Percentiles rank a stretch among this genome's conserved stretches.
Evolutionary conservation across 1,140 invertebrate species (phyloP).

Genomic region (Laodelphax striatellus): DNA sequence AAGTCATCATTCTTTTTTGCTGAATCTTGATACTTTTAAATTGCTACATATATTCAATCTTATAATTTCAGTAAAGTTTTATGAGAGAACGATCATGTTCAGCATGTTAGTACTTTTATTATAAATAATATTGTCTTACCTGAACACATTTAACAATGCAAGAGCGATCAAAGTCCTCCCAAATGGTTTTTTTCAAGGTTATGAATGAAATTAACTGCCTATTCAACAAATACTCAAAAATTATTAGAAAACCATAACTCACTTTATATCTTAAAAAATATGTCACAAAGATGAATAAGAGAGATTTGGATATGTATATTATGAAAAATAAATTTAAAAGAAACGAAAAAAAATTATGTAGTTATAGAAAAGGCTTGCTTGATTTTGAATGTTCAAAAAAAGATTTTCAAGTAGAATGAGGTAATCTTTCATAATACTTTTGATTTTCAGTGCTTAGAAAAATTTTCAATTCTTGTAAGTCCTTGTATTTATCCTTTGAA

Average conservation of each 20-base stretch:
- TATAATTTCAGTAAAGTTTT: neutral
- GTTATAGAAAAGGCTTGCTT: neutral
- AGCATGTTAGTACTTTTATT: too few species aligned
- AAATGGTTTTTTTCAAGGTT: too few species aligned
- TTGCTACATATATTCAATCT: neutral
- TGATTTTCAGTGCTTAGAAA: neutral
- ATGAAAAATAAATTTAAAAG: neutral
- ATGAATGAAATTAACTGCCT: too few species aligned
- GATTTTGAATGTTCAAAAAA: neutral
- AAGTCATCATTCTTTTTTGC: too few species aligned
- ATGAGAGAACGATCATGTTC: neutral
- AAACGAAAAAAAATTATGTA: neutral
- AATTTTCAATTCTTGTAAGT: neutral
- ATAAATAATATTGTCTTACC: too few species aligned
- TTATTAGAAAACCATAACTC: neutral
- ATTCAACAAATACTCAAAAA: neutral
- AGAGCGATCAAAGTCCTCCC: too few species aligned
- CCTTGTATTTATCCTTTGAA: neutral
- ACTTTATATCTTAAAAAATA: neutral
- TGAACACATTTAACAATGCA: too few species aligned
- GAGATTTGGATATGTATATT: neutral
- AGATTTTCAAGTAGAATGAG: neutral
- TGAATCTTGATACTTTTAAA: too few species aligned
- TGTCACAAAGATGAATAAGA: neutral
- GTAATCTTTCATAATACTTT: neutral